Evolutionary conservation across 2,113 vertebrate genomes (phyloP).

Genomic region (Ahaetulla prasina): DNA sequence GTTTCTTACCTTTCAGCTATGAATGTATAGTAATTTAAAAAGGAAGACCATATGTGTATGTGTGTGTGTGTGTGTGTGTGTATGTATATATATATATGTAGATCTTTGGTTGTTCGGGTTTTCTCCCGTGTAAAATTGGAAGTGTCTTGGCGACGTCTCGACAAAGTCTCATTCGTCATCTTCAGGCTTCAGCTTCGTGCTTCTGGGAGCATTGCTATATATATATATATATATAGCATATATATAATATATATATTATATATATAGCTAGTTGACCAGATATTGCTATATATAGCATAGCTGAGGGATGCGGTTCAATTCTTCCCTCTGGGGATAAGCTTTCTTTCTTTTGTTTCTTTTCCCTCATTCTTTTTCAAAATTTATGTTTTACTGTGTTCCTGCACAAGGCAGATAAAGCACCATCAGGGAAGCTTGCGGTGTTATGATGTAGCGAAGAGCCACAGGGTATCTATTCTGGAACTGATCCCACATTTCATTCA

Average conservation of each 20-base stretch:
- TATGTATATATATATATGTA: too few relatives aligned
- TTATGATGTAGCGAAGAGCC: neutral
- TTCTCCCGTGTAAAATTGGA: too few relatives aligned
- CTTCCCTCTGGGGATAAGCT: neutral
- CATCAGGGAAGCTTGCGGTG: slow-evolving; percentile 5
- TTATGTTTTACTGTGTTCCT: slow-evolving; percentile 30
- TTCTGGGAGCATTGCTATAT: too few relatives aligned
- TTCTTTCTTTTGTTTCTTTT: neutral
- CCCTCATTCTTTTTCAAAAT: slow-evolving; percentile 15
- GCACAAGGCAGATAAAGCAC: slow-evolving; percentile 40
- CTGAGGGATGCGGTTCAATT: neutral
- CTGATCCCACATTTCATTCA: slow-evolving; percentile 22
- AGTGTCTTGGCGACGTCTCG: too few relatives aligned
- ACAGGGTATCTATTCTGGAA: neutral
- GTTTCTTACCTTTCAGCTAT: slow-evolving; percentile 18
- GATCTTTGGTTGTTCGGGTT: too few relatives aligned
- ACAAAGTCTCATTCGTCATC: too few relatives aligned
- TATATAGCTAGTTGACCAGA: slow-evolving; percentile 13
- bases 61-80: too few relatives aligned
- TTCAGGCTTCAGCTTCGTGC: too few relatives aligned
- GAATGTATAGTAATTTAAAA: slow-evolving; percentile 33
- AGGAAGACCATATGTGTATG: neutral
- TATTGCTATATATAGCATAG: slow-evolving; percentile 29
- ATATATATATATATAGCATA: too few relatives aligned
- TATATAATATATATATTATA: too few relatives aligned